These are phyloP conservation scores for Karalla daura DNA, from an alignment of 2,797 vertebrate species.

Conservation along the genomic window DNA sequence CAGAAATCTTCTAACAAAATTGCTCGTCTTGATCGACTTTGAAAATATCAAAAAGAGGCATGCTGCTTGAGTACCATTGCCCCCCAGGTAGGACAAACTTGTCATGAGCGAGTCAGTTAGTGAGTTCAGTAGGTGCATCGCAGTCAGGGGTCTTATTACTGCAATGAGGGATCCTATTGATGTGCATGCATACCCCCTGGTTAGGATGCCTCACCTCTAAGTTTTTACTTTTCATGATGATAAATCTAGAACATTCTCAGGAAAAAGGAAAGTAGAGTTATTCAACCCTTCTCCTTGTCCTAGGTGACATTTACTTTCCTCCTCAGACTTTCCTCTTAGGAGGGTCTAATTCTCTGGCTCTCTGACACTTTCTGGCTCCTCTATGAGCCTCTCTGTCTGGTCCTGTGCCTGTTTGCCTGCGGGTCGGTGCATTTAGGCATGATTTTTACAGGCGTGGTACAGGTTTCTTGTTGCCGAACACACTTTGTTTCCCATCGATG, in stretches of 20 bases:
- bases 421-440: constrained; percentile 46
- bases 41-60: neutral
- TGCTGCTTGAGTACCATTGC: constrained; percentile 26
- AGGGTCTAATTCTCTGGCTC: too few species aligned
- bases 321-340: too few species aligned
- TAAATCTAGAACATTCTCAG: constrained; percentile 36
- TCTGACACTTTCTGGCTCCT: constrained; percentile 5
- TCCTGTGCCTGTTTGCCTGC: constrained; percentile 25
- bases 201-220: constrained; percentile 23
- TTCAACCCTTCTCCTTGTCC: constrained; percentile 22
- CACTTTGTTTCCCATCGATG: constrained; percentile 26
- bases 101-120: constrained; percentile 32
- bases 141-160: constrained; percentile 26
- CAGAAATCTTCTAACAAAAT: constrained; percentile 7
- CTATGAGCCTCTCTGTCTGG: constrained; percentile 25
- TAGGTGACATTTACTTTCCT: neutral
- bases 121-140: neutral
- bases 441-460: constrained; percentile 50
- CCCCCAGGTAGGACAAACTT: constrained; percentile 47
- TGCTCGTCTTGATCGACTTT: neutral
- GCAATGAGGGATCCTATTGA: constrained; percentile 30
- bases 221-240: constrained; percentile 44
- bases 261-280: constrained; percentile 26
- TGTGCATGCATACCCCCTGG: constrained; percentile 21
- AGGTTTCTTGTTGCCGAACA: constrained; percentile 23